A percentile compares a stretch with the other conserved stretches of the same genome.
Conservation (phyloP, 2,113 vertebrate species). For the Petrocephalus zakoni region DNA sequence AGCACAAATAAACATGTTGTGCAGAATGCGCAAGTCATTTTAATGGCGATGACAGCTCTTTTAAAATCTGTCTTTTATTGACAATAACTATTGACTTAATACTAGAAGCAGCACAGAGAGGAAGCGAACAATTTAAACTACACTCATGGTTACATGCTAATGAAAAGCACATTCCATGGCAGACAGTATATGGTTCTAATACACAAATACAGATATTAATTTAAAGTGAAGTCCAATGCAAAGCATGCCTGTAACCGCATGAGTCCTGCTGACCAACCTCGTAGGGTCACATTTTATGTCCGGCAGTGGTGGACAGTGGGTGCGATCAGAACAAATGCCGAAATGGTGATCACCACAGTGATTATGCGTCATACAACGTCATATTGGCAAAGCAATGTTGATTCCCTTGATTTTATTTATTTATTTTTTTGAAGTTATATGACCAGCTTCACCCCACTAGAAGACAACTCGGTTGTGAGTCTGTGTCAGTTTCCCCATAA, state of each 20-base stretch:
- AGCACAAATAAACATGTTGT: background rate
- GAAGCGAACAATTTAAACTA: background rate
- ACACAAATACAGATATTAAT: background rate
- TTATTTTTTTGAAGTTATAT: background rate
- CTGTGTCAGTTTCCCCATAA: background rate
- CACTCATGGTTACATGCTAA: background rate
- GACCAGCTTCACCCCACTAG: background rate
- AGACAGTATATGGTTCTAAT: background rate
- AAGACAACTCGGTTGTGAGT: background rate
- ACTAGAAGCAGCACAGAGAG: background rate
- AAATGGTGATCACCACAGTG: background rate
- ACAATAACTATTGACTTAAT: background rate
- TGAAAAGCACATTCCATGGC: background rate
- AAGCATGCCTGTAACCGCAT: background rate
- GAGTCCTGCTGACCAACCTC: background rate
- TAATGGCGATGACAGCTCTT: background rate
- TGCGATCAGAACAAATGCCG: background rate
- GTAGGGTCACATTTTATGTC: no score
- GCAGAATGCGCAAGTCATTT: background rate
- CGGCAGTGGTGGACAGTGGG: no score
- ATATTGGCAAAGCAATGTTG: background rate
- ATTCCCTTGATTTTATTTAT: background rate
- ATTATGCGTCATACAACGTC: background rate
- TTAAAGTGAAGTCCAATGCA: background rate
- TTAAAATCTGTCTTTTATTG: background rate